A percentile compares a stretch with the other conserved stretches of the same genome.
These are phyloP conservation scores for Dryoscopus gambensis DNA, from an alignment of 2,113 vertebrate species.

Conservation along the genomic window DNA sequence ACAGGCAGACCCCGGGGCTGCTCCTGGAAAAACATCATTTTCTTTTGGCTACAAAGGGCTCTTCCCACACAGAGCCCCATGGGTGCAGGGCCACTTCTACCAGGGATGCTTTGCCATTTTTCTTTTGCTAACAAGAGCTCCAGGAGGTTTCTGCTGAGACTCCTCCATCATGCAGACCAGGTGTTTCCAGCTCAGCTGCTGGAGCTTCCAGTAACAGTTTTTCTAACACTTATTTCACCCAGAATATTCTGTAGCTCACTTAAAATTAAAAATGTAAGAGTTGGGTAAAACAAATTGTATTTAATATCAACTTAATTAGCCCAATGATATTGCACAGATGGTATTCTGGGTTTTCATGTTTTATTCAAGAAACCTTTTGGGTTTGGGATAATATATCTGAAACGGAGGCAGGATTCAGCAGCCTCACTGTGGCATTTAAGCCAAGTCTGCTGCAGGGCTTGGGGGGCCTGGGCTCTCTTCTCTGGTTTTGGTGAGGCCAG, in stretches of 20 bases:
- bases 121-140: not conserved
- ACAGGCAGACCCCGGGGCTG: not conserved
- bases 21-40: not conserved
- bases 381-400: not conserved
- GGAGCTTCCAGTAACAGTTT: not conserved
- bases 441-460: not conserved
- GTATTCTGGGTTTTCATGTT: not conserved
- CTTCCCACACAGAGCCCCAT: not conserved
- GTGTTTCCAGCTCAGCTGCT: not conserved
- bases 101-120: not conserved
- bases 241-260: not conserved
- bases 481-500: accelerated
- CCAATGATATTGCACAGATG: not conserved
- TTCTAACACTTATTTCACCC: not conserved
- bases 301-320: not conserved
- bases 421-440: not conserved
- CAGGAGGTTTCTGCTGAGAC: not conserved
- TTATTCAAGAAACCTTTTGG: not conserved
- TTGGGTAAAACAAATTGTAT: not conserved
- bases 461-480: not conserved
- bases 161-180: not conserved
- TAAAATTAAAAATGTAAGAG: not conserved
- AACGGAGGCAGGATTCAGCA: not conserved
- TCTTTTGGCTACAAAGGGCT: not conserved
- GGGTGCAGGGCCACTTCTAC: not conserved